phyloP scores from a whole-genome alignment of 2,797 vertebrate genomes.

The Muscicapa comitata region DNA sequence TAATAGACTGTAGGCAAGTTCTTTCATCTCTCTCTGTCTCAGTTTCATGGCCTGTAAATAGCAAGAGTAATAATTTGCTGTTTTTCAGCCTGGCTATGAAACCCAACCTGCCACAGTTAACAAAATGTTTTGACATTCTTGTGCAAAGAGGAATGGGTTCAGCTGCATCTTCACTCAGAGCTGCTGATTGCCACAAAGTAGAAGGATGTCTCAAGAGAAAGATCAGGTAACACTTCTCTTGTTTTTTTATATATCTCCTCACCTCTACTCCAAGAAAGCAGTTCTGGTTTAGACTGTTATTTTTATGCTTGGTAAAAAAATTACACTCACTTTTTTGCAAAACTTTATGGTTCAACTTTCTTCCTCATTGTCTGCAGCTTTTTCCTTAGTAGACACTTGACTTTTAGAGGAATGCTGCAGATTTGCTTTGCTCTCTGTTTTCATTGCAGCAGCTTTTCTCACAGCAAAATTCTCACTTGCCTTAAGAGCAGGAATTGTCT shows the following conservation, averaged over 20 bases:
- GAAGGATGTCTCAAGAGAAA: background rate
- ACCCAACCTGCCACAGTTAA: constrained; percentile 26
- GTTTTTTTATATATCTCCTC: background rate
- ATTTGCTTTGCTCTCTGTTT: background rate
- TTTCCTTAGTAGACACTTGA: background rate
- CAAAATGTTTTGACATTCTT: constrained; percentile 15
- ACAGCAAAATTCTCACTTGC: background rate
- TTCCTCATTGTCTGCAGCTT: background rate
- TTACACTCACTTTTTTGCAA: background rate
- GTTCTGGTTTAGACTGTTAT: background rate
- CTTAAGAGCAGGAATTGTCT: background rate
- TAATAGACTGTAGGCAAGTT: constrained; percentile 9
- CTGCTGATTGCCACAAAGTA: background rate
- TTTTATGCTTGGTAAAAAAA: background rate
- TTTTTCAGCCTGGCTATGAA: background rate
- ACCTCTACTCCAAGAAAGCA: background rate
- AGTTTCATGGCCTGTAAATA: constrained; percentile 13
- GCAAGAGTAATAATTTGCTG: background rate
- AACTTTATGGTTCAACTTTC: background rate
- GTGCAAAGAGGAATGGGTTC: background rate
- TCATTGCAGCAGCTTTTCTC: background rate
- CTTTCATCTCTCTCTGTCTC: background rate
- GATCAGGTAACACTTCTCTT: background rate
- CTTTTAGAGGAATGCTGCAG: background rate
- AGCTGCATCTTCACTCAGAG: background rate